Conservation (phyloP, 2,113 vertebrate species). For the Macrotus californicus region DNA sequence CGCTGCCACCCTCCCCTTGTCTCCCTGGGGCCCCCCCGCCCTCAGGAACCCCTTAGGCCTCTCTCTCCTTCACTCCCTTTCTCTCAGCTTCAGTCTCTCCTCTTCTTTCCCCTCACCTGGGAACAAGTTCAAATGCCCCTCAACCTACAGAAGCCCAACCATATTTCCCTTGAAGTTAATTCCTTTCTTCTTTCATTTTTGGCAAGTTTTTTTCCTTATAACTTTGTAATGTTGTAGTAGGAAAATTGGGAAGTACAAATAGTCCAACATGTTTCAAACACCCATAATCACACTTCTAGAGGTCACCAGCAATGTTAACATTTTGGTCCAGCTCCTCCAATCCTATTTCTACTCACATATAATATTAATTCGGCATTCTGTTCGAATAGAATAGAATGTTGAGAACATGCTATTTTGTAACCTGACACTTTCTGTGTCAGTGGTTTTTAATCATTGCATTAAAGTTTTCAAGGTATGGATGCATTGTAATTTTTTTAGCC, state of each 20-base stretch:
- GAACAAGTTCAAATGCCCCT: neutral
- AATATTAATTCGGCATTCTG: neutral
- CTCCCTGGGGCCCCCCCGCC: neutral
- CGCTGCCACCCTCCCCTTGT: neutral
- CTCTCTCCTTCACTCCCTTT: neutral
- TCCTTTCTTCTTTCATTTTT: neutral
- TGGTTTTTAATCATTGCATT: slow-evolving; percentile 4
- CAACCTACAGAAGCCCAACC: neutral
- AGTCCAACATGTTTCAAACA: neutral
- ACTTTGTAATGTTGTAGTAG: neutral
- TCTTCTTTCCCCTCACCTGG: neutral
- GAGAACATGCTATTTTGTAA: slow-evolving; percentile 24
- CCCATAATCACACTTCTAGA: neutral
- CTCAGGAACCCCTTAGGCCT: neutral
- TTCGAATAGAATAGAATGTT: too few relatives aligned
- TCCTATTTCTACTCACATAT: neutral
- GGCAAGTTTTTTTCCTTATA: neutral
- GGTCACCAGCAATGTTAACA: neutral
- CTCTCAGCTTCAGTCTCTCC: neutral
- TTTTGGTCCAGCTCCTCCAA: neutral
- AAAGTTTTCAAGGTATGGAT: neutral
- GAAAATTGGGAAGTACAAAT: neutral
- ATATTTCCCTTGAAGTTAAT: neutral
- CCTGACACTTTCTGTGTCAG: neutral
- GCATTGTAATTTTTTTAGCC: neutral